These are phyloP conservation scores for Drosophila tsacasi DNA, from an alignment of 1,140 invertebrate genomes.

Conservation along the genomic window DNA sequence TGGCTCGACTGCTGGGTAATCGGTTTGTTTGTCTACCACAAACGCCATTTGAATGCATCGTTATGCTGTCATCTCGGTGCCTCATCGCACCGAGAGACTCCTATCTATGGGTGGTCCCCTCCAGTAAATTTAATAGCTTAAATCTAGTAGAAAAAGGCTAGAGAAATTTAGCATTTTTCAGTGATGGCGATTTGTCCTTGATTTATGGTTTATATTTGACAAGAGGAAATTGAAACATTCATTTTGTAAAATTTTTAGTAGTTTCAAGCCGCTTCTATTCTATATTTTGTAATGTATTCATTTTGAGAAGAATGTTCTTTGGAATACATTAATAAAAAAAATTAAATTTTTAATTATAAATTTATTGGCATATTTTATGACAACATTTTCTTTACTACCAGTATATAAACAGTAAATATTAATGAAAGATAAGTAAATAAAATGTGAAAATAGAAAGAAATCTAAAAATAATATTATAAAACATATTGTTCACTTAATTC, in stretches of 20 bases:
- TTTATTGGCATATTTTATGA: not conserved
- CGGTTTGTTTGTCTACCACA: constrained; percentile 75
- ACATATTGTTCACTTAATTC: not conserved
- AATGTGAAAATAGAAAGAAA: not conserved
- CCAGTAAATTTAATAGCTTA: constrained; percentile 50
- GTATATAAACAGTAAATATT: not conserved
- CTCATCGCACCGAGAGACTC: constrained; percentile 1
- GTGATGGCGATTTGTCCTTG: not conserved
- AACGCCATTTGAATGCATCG: constrained; percentile 69
- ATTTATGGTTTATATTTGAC: not conserved
- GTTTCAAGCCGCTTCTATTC: no score
- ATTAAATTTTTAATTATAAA: not conserved
- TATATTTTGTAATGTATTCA: not conserved
- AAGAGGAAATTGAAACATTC: not conserved
- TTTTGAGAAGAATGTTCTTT: not conserved
- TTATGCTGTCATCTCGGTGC: constrained; percentile 63
- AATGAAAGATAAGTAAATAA: not conserved
- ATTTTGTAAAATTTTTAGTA: not conserved
- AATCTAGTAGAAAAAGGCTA: not conserved
- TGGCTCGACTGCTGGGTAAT: constrained; percentile 72
- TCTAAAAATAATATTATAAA: not conserved
- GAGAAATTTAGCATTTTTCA: not conserved
- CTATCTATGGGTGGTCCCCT: constrained; percentile 14
- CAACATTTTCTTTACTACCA: not conserved
- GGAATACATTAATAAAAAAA: no score